Conservation (phyloP, 2,888 invertebrate species). For the Argyra leucocephala region DNA sequence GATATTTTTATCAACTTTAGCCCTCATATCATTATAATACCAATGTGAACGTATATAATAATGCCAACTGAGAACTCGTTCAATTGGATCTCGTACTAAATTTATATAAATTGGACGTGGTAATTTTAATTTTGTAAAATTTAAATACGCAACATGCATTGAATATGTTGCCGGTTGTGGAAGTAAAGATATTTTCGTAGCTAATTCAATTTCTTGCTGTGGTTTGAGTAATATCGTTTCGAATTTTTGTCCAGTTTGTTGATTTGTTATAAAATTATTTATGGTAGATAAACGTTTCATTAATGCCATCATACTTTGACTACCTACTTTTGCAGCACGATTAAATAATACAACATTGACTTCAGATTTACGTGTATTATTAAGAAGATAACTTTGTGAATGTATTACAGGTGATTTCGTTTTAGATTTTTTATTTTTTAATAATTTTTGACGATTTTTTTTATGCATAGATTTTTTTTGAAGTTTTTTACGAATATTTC, state of each 20-base stretch:
- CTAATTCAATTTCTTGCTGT: slow-evolving; percentile 62
- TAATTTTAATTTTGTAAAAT: slow-evolving; percentile 65
- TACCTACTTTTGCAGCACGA: slow-evolving; percentile 78
- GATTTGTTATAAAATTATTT: not conserved
- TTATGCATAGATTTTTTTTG: no score
- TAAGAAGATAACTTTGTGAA: slow-evolving; percentile 20
- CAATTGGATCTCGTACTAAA: slow-evolving; percentile 77
- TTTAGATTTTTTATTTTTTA: not conserved
- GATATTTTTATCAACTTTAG: slow-evolving; percentile 43
- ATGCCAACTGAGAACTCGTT: slow-evolving; percentile 82
- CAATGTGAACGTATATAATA: slow-evolving; percentile 81
- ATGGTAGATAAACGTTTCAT: slow-evolving; percentile 48
- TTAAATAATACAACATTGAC: slow-evolving; percentile 35
- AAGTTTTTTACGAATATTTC: not conserved
- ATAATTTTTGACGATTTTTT: not conserved
- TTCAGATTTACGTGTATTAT: slow-evolving; percentile 29
- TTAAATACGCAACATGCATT: slow-evolving; percentile 79
- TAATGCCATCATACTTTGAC: slow-evolving; percentile 77
- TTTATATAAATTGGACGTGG: slow-evolving; percentile 81
- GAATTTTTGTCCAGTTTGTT: slow-evolving; percentile 53
- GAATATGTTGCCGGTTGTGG: slow-evolving; percentile 67
- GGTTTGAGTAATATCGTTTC: slow-evolving; percentile 67
- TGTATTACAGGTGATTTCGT: not conserved
- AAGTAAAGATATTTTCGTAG: slow-evolving; percentile 58
- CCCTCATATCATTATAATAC: slow-evolving; percentile 80